Percentiles rank a stretch among this genome's conserved stretches.
phyloP scores from a whole-genome alignment of 2,113 vertebrate genomes.

The Haemorhous mexicanus region DNA sequence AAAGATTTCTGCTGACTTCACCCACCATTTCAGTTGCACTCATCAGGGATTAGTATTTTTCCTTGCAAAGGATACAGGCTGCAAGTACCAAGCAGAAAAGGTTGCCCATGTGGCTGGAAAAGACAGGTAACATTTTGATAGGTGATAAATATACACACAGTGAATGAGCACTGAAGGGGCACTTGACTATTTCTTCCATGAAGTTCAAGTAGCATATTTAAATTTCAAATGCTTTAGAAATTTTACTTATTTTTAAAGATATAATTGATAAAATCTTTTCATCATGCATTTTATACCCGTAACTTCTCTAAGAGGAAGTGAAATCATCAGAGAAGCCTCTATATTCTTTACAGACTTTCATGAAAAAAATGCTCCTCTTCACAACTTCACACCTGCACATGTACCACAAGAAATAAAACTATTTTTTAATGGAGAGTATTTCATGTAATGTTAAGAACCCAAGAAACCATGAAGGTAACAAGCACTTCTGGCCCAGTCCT shows the following conservation, averaged over 20 bases:
- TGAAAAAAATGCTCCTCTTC: background rate
- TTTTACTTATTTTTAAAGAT: background rate
- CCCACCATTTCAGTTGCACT: background rate
- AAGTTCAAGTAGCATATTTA: background rate
- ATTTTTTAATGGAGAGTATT: background rate
- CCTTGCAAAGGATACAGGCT: background rate
- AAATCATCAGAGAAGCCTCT: background rate
- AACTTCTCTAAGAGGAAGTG: background rate
- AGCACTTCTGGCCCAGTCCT: background rate
- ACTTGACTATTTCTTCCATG: background rate
- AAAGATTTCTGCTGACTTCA: conserved; percentile 60
- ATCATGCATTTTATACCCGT: background rate
- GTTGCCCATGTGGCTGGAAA: background rate
- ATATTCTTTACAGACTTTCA: background rate
- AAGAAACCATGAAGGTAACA: background rate
- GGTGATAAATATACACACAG: background rate
- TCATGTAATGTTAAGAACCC: background rate
- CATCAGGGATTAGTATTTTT: conserved; percentile 34
- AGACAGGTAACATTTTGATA: background rate
- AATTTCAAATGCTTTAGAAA: background rate
- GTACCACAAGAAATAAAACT: background rate
- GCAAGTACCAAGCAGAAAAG: background rate
- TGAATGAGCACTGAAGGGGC: background rate
- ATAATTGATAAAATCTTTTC: background rate
- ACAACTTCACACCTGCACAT: background rate